Conservation (phyloP, 1,140 invertebrate genomes). For the Drosophila trapezifrons region DNA sequence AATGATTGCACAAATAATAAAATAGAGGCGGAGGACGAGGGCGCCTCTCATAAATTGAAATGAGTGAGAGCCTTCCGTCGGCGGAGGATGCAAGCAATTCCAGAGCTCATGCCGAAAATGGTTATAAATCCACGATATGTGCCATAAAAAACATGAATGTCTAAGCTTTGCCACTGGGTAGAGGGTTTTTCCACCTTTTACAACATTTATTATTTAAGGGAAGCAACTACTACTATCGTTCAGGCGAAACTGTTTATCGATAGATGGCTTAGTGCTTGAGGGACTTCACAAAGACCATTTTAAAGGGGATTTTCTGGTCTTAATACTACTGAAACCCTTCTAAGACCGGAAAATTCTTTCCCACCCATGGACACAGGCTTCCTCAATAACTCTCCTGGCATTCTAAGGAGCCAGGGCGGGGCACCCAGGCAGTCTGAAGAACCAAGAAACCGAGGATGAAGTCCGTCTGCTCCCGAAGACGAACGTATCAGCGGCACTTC, state of each 20-base stretch:
- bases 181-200: slow-evolving; percentile 9
- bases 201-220: slow-evolving; percentile 4
- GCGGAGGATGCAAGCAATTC: slow-evolving; percentile 35
- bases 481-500: slow-evolving; percentile 78
- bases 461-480: slow-evolving; percentile 15
- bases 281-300: no score
- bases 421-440: background rate
- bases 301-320: no score
- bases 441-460: background rate
- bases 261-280: no score
- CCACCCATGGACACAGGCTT: slow-evolving; percentile 10
- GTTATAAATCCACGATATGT: slow-evolving; percentile 45
- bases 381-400: slow-evolving; percentile 13
- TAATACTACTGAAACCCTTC: no score
- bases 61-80: slow-evolving; percentile 36
- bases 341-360: background rate
- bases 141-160: slow-evolving; percentile 29
- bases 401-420: slow-evolving; percentile 4
- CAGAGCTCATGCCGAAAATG: slow-evolving; percentile 17
- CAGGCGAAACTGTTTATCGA: no score
- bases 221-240: no score
- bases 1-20: slow-evolving; percentile 56
- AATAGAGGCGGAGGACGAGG: slow-evolving; percentile 27
- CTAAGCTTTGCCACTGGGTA: slow-evolving; percentile 1
- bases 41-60: slow-evolving; percentile 51